Conservation (phyloP, 2,888 invertebrate species). For the Pterobdella sp. region DNA sequence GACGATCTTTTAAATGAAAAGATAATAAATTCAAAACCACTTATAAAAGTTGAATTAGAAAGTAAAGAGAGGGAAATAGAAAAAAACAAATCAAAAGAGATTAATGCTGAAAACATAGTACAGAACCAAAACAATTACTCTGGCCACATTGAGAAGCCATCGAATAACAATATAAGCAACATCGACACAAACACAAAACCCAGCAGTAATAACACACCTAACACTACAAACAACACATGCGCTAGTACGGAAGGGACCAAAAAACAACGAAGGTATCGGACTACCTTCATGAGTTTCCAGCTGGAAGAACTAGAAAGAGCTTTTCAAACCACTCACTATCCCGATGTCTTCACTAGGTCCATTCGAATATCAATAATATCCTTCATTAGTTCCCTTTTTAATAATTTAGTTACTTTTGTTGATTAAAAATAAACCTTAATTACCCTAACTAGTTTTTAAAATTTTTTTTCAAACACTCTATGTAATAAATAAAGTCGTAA, state of each 20-base stretch:
- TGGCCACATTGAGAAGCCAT: background rate
- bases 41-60: background rate
- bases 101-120: background rate
- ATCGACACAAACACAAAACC: background rate
- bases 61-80: background rate
- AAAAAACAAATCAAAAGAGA: slow-evolving; percentile 3
- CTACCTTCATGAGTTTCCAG: slow-evolving; percentile 49
- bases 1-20: background rate
- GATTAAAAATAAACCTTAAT: no score
- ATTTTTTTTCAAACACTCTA: no score
- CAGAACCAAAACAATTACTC: slow-evolving; percentile 7
- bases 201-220: slow-evolving; percentile 36
- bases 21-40: background rate
- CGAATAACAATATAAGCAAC: background rate
- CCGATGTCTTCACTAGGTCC: slow-evolving; percentile 50
- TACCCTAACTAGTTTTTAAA: no score
- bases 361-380: background rate
- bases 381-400: no score
- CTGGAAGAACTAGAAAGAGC: slow-evolving; percentile 48
- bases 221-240: background rate
- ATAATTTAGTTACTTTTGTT: background rate
- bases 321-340: slow-evolving; percentile 51
- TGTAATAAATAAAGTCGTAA: no score
- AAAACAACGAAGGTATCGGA: slow-evolving; percentile 48
- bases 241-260: slow-evolving; percentile 40